Base-by-base conservation (phyloP, 1,140 invertebrate species). In the Drosophila obscura region DNA sequence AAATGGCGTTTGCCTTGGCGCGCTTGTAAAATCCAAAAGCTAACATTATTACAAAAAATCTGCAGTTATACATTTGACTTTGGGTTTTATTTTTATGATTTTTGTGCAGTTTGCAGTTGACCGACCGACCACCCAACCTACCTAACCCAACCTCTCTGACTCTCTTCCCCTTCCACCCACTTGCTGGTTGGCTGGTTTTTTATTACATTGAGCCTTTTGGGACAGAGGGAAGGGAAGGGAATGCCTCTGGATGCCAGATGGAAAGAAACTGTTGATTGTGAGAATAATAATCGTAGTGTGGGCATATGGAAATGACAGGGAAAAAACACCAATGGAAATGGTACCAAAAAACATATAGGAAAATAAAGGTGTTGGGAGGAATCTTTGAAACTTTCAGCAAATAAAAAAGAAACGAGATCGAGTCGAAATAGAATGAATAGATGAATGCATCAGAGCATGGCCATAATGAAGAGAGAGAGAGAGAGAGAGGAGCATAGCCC, bases 31-130 rank as follows among this genome's bases (percentile, higher is more conserved):
- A 65, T 83, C 80, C 63, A 44, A 83, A 84, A 72, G 72, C 80
- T 80, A 83, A 80, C 80, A 84, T 77, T 83, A 84, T 84, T 80
- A 65, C 76, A 84, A 83, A 44, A 83, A 84, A 82, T 74, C 74
- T 82, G 63, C 68, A 73, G 80, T 75, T 71, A 79, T 79, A 79
- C 74, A 78, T 81, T 81, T 74, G 80, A 74, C 69, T 83, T 75
- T 79, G 64, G 69, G 11, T 39, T 74, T 83, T 66, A 67, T 83
- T 82, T 82, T 73, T 82, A 65, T 73, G 62, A 67, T 58, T 78
- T 82, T 13, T 31, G 43, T 52, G 28, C 48, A 71, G 28, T 39
- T 73, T 53, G 48, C 55, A 73, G 57, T 72, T 73, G 66, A 69
- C 66, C 66, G 35, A 55, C 50, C 61, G 59, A 43, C 16, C 16